Evolutionary conservation across 1,140 invertebrate genomes (phyloP).

Genomic region (Psilanteris sp.): DNA sequence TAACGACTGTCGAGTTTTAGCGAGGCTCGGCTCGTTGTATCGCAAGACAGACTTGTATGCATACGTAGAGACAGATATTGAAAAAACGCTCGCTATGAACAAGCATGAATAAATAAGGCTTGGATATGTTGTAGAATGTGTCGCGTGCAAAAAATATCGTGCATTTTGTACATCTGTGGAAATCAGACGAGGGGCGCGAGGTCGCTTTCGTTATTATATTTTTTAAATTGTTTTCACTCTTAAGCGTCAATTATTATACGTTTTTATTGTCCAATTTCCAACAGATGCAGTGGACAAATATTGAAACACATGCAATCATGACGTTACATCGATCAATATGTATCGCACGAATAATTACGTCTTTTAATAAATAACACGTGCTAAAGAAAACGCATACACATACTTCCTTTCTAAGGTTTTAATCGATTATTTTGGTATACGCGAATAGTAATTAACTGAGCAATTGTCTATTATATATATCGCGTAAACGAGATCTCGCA

Average conservation of each 20-base stretch:
- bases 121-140: constrained; percentile 27
- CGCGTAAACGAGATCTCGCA: too few species aligned
- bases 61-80: constrained; percentile 33
- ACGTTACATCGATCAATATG: constrained; percentile 24
- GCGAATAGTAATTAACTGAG: too few species aligned
- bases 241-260: background rate
- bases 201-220: background rate
- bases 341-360: too few species aligned
- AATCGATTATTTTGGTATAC: too few species aligned
- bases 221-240: background rate
- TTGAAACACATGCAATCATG: constrained; percentile 23
- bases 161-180: constrained; percentile 42
- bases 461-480: too few species aligned
- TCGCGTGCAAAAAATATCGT: constrained; percentile 50
- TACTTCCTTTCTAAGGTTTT: too few species aligned
- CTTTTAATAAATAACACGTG: too few species aligned
- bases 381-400: too few species aligned
- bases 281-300: constrained; percentile 7
- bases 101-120: constrained; percentile 51
- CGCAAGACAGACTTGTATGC: constrained; percentile 5
- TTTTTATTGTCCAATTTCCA: constrained; percentile 31
- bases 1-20: constrained; percentile 41
- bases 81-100: constrained; percentile 31
- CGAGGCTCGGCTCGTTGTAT: constrained; percentile 23
- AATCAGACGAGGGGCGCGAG: constrained; percentile 28